phyloP scores from a whole-genome alignment of 1,140 invertebrate genomes.

The Doryteuthis pealeii region DNA sequence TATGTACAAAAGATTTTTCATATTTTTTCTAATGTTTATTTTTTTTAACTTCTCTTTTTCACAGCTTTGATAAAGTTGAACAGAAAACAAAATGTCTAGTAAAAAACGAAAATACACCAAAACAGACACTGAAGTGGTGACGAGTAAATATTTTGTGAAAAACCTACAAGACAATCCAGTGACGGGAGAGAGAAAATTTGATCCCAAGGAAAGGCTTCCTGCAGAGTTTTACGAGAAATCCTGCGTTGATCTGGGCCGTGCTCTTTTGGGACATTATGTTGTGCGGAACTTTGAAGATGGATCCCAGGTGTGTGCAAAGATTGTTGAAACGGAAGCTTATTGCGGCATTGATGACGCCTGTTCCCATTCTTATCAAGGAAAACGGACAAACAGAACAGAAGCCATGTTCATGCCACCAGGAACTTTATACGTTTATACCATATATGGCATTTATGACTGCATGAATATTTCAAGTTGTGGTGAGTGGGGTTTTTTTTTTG shows the following conservation, averaged over 20 bases:
- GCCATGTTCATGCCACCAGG: conserved; percentile 81
- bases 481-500: conserved; percentile 40
- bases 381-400: conserved; percentile 69
- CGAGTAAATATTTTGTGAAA: not conserved
- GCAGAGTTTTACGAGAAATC: conserved; percentile 40
- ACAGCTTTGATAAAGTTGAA: not conserved
- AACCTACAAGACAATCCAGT: not conserved
- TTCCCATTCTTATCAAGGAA: conserved; percentile 71
- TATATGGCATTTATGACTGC: conserved; percentile 82
- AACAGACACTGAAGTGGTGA: not conserved
- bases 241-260: conserved; percentile 63
- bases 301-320: conserved; percentile 66
- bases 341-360: conserved; percentile 73
- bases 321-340: conserved; percentile 82
- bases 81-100: not conserved
- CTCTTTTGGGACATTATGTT: conserved; percentile 66
- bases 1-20: not conserved
- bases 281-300: conserved; percentile 60
- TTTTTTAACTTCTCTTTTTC: not conserved
- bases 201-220: conserved; percentile 16
- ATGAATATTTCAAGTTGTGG: conserved; percentile 80
- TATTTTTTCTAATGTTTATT: not conserved
- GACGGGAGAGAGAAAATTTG: not conserved
- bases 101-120: not conserved
- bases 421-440: conserved; percentile 79